Percentiles rank a stretch among this genome's conserved stretches.
phyloP scores from a whole-genome alignment of 1,140 invertebrate genomes.

The Mesaphorura yosii region DNA sequence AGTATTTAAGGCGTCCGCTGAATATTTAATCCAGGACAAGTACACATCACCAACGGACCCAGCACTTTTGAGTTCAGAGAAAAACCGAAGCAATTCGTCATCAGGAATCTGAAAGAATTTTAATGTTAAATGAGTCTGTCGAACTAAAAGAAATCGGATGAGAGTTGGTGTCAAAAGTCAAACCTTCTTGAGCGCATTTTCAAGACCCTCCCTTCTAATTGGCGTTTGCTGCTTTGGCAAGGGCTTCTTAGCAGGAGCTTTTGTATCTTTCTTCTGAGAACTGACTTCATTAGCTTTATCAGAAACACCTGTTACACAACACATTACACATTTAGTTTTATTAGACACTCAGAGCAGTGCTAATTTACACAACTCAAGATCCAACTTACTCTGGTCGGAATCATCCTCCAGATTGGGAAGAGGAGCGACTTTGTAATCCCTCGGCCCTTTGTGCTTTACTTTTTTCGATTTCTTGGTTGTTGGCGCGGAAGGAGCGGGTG shows the following conservation, averaged over 20 bases:
- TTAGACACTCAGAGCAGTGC: too few relatives aligned
- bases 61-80: conserved; percentile 19
- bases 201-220: conserved; percentile 14
- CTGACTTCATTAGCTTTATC: not conserved
- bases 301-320: not conserved
- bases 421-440: conserved; percentile 9
- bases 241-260: not conserved
- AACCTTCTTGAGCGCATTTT: conserved; percentile 15
- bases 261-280: not conserved
- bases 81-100: conserved; percentile 19
- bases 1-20: conserved; percentile 26
- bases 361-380: too few relatives aligned
- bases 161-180: not conserved
- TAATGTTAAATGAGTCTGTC: not conserved
- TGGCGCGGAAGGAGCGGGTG: not conserved
- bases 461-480: not conserved
- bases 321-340: too few relatives aligned
- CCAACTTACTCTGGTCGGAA: too few relatives aligned
- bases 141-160: not conserved
- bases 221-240: conserved; percentile 3
- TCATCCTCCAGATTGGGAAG: conserved; percentile 2
- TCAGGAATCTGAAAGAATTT: conserved; percentile 13
- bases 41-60: conserved; percentile 23
- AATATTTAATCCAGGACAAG: conserved; percentile 30
- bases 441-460: conserved; percentile 10